A percentile compares a stretch with the other conserved stretches of the same genome.
Evolutionary conservation across 2,888 invertebrate species (phyloP).

Genomic region (Asteroscopus sphinx): DNA sequence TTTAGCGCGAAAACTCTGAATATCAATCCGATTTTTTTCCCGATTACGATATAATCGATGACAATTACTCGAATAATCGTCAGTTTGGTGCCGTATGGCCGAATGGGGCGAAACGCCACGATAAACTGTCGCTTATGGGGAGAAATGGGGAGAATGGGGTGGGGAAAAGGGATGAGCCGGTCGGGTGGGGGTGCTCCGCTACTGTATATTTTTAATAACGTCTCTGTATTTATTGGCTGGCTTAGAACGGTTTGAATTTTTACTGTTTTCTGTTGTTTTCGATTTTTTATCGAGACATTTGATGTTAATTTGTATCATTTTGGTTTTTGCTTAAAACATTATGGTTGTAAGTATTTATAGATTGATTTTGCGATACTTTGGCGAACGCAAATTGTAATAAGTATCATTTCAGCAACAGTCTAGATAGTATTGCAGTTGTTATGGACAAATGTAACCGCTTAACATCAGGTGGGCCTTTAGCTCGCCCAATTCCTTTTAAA

Average conservation of each 20-base stretch:
- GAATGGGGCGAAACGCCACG: constrained; percentile 73
- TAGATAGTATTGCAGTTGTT: too few relatives aligned
- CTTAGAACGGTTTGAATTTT: constrained; percentile 19
- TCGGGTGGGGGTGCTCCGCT: constrained; percentile 46
- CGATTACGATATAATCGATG: constrained; percentile 50
- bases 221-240: constrained; percentile 44
- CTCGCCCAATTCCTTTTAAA: too few relatives aligned
- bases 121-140: constrained; percentile 77
- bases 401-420: too few relatives aligned
- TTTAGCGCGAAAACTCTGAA: constrained; percentile 11
- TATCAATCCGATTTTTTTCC: constrained; percentile 23
- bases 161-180: constrained; percentile 42
- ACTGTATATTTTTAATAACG: constrained; percentile 48
- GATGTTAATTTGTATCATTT: neutral
- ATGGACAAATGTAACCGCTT: too few relatives aligned
- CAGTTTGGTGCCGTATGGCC: constrained; percentile 70
- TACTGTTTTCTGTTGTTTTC: constrained; percentile 6
- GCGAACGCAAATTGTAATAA: too few relatives aligned
- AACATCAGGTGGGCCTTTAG: too few relatives aligned
- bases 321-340: too few relatives aligned
- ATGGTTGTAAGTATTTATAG: too few relatives aligned
- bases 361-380: too few relatives aligned
- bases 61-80: constrained; percentile 70
- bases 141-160: constrained; percentile 60
- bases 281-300: neutral